Conservation (phyloP, 23 tunicate species). For the Styela clava region DNA sequence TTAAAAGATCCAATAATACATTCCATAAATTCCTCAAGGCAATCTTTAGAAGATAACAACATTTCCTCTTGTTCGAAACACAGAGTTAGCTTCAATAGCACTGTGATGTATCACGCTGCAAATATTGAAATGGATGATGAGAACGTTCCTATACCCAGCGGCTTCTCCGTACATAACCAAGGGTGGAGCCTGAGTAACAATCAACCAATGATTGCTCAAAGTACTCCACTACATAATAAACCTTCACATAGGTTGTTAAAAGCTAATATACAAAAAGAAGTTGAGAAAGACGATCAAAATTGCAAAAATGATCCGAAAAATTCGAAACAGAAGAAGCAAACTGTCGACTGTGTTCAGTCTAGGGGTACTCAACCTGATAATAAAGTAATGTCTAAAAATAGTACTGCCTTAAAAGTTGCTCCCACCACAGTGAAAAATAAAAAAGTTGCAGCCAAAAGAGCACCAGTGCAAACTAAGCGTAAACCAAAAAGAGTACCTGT, state of each 20-base stretch:
- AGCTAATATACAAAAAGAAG: neutral
- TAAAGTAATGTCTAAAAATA: too few relatives aligned
- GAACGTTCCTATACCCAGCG: neutral
- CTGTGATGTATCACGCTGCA: slow-evolving; percentile 5
- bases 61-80: neutral
- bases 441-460: neutral
- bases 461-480: too few relatives aligned
- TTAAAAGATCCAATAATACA: neutral
- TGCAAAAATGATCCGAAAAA: neutral
- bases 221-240: neutral
- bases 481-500: neutral
- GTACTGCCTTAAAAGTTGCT: neutral
- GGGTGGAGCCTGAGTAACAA: neutral
- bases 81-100: neutral
- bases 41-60: neutral
- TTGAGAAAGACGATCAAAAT: neutral
- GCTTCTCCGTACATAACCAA: neutral
- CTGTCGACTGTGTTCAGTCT: too few relatives aligned
- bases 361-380: too few relatives aligned
- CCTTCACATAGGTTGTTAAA: neutral
- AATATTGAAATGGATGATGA: slow-evolving; percentile 8
- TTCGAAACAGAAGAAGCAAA: too few relatives aligned
- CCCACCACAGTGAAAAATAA: neutral
- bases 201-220: neutral
- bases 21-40: neutral